These are phyloP conservation scores for cat (Felis catus) DNA, from an alignment of 2,113 vertebrate species.

Conservation along the genomic window F.catus_Fca126_mat1.0 CM031414.1:137215501-137216000, in stretches of 20 bases:
- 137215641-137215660: not conserved
- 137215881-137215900: not conserved
- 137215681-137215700: not conserved
- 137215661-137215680: not conserved
- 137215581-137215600: not conserved
- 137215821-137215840: too few relatives aligned
- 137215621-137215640: not conserved
- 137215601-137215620: too few relatives aligned
- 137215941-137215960: too few relatives aligned
- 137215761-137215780: not conserved
- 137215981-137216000: not conserved
- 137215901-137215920: not conserved
- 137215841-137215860: too few relatives aligned
- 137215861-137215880: too few relatives aligned
- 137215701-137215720: not conserved
- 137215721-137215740: accelerated
- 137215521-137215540: not conserved
- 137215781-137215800: not conserved
- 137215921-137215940: not conserved
- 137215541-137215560: not conserved
- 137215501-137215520: not conserved
- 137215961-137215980: not conserved
- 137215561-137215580: not conserved
- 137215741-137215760: not conserved
- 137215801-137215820: not conserved